Conservation (phyloP, 2,888 invertebrate genomes). For the Tribolium freemani region DNA sequence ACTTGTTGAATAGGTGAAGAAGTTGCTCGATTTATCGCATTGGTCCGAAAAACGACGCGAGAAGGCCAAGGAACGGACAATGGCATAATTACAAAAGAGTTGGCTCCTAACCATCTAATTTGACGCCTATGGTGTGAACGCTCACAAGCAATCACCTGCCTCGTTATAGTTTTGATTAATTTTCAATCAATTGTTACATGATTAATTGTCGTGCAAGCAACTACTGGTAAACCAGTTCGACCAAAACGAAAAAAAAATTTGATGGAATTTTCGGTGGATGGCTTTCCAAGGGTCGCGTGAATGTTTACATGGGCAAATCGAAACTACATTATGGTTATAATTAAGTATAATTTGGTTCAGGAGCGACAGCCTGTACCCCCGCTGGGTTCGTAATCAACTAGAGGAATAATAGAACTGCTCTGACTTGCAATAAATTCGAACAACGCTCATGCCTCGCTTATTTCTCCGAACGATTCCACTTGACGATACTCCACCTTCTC, state of each 20-base stretch:
- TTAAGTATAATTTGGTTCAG: slow-evolving; percentile 66
- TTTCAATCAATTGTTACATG: slow-evolving; percentile 69
- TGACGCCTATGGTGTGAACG: slow-evolving; percentile 68
- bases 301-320: slow-evolving; percentile 65
- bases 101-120: slow-evolving; percentile 65
- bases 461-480: slow-evolving; percentile 50
- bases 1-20: slow-evolving; percentile 27
- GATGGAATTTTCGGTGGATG: slow-evolving; percentile 39
- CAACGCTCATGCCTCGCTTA: slow-evolving; percentile 55
- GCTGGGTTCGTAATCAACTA: slow-evolving; percentile 68
- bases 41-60: neutral
- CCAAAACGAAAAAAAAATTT: slow-evolving; percentile 31
- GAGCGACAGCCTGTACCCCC: slow-evolving; percentile 65
- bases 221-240: slow-evolving; percentile 27
- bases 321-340: slow-evolving; percentile 65
- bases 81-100: slow-evolving; percentile 55
- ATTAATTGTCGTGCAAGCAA: slow-evolving; percentile 62
- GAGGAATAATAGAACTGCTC: slow-evolving; percentile 66
- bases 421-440: slow-evolving; percentile 68
- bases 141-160: slow-evolving; percentile 69
- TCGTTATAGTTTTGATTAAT: slow-evolving; percentile 70
- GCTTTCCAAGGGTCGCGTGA: slow-evolving; percentile 49
- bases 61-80: slow-evolving; percentile 45
- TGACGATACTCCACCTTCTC: slow-evolving; percentile 42
- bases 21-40: neutral